Base-by-base conservation (phyloP, 2,888 invertebrate genomes). In the Drosophila histrio region DNA sequence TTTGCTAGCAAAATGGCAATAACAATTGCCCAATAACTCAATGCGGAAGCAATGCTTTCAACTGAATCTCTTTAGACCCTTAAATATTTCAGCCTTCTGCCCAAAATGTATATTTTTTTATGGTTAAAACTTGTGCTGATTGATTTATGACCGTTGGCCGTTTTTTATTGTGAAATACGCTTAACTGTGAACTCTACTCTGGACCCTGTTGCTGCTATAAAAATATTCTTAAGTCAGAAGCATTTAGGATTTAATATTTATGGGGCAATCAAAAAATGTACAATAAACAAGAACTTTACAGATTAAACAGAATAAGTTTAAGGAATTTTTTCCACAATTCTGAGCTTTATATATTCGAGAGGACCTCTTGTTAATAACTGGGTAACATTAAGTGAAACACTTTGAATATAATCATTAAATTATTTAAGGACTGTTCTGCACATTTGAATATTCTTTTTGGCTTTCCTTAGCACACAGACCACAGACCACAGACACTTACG, bases 401-500 rank as follows among this genome's bases (percentile, higher is more conserved):
- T 46, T 9, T 21, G 3, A n/a, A 7, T 17, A 9, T 15, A 24
- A 36, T 19, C 28, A n/a, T 19, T 2, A 13, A 41, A 8, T 32
- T 8, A 15, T 13, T 41, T 32, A 32, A 44, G 54, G 43, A 43
- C 8, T 52, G 24, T 15, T 34, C 26, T 38, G n/a, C 5, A 9
- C 21, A 19, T 3, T n/a, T 32, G 3, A 9, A 9, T 15, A 11
- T 13, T 39, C 46, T 39, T 19, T 19, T 43, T 39, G 2, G 11
- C 30, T 15, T 5, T n/a, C 9, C n/a, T 41, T 5, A 26, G 49
- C 19, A 8, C 0, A 4, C 77, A 81, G 83, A n/a, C 1, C 58
- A 21, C 34, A 26, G 41, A 26, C 34, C 52, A 21, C 7, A 17
- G 1, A 6, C 79, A 89, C 90, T 90, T 90, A 90, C 90, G 77